A percentile compares a stretch with the other conserved stretches of the same genome.
Conservation (phyloP, 2,888 invertebrate species). For the Agriotes lineatus region DNA sequence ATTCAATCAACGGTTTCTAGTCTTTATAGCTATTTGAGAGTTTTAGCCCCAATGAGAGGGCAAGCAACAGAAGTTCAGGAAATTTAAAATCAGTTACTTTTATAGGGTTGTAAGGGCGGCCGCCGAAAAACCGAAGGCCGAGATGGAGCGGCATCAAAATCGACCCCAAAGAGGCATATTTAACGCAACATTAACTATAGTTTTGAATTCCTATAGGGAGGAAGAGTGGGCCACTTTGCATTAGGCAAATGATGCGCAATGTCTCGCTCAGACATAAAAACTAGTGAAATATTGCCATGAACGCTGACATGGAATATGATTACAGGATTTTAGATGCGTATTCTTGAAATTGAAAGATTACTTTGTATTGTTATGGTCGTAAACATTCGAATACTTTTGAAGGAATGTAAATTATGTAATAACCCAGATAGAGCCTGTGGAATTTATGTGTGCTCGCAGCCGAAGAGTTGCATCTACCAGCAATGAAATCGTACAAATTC, state of each 20-base stretch:
- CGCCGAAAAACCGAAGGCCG: neutral
- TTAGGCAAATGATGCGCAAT: constrained; percentile 64
- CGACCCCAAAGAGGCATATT: constrained; percentile 55
- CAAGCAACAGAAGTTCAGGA: no score
- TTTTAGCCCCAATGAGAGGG: no score
- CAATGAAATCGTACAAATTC: no score
- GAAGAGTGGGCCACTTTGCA: constrained; percentile 62
- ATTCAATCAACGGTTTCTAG: no score
- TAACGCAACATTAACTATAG: constrained; percentile 66
- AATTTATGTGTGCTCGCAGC: neutral
- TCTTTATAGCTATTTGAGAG: no score
- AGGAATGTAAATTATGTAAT: constrained; percentile 41
- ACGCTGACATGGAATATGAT: constrained; percentile 61
- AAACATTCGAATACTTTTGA: constrained; percentile 41
- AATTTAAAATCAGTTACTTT: no score
- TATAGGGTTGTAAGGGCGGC: no score
- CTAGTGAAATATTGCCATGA: constrained; percentile 59
- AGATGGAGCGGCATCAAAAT: constrained; percentile 16
- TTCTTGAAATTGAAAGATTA: constrained; percentile 63
- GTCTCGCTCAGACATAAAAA: constrained; percentile 60
- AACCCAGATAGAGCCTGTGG: no score
- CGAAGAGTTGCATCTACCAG: neutral
- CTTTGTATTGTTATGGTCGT: constrained; percentile 60
- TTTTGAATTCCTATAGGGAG: constrained; percentile 61
- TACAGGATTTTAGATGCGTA: constrained; percentile 60